Evolutionary conservation across 2,888 invertebrate species (phyloP).

Genomic region (Chrysolina haemoptera): DNA sequence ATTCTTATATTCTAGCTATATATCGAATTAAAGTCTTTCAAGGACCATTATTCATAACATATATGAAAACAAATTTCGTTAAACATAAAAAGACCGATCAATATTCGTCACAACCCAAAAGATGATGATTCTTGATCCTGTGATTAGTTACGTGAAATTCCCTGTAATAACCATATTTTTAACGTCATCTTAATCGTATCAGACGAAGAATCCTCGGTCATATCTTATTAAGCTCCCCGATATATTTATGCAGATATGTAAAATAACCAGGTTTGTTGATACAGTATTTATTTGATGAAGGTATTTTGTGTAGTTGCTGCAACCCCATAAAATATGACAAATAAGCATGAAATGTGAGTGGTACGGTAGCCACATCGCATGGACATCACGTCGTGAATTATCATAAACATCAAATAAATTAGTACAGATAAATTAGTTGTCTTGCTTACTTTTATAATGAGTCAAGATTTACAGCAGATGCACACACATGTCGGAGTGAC

Average conservation of each 20-base stretch:
- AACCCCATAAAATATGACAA: constrained; percentile 59
- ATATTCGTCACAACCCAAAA: not conserved
- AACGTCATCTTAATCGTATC: constrained; percentile 50
- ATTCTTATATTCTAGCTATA: too few species aligned
- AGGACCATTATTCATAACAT: too few species aligned
- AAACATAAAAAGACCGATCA: not conserved
- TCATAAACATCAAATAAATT: constrained; percentile 69
- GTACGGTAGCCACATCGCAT: constrained; percentile 58
- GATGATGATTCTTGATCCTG: constrained; percentile 29
- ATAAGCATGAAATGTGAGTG: constrained; percentile 59
- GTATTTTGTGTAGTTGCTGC: constrained; percentile 52
- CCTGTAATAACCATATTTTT: constrained; percentile 46
- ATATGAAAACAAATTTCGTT: too few species aligned
- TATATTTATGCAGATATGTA: constrained; percentile 51
- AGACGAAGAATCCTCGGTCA: constrained; percentile 38
- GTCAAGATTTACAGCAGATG: constrained; percentile 63
- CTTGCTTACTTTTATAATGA: constrained; percentile 64
- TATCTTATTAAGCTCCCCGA: constrained; percentile 45
- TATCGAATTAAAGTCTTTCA: too few species aligned
- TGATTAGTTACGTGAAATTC: constrained; percentile 38
- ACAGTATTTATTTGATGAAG: constrained; percentile 57
- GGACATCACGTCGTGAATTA: constrained; percentile 64
- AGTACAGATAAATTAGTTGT: constrained; percentile 68
- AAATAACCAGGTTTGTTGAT: constrained; percentile 55
- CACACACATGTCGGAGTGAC: constrained; percentile 56